Base-by-base conservation (phyloP, 2,113 vertebrate species). In the Aegithalos caudatus region DNA sequence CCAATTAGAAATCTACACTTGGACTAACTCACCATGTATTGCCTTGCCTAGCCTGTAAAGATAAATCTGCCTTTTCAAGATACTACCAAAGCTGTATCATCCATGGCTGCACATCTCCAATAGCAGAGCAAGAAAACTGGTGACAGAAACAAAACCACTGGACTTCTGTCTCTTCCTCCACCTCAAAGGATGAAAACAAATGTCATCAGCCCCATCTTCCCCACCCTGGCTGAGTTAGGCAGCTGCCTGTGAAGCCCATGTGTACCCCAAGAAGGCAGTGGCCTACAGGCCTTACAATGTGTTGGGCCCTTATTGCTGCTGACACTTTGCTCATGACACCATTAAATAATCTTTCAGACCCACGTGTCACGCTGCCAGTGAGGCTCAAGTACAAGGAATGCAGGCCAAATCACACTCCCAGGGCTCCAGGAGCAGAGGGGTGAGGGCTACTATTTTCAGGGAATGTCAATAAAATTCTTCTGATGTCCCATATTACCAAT, bases 11-110 rank as follows among this genome's bases (percentile, higher is more conserved):
- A 66, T 40, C 37, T 51, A 45, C 2, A 0, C n/a, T 70, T 45
- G 22, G 21, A 77, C 53, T 80, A 90, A 89, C 92, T 97, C 62
- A 89, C 72, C 82, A 86, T 91, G 96, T 92, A 90, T 31, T 90
- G 69, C 35, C 64, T 61, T 88, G 58, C 33, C 60, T 44, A 71
- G 60, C 44, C 81, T 96, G 79, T 83, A 65, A 87, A 81, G 81
- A 90, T 14, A 93, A 94, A 73, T 53, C 67, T 58, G 79, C 31
- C 69, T 93, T 65, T 76, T 64, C 42, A 57, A 31, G 50, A 85
- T n/a, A 45, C 18, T 51, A 86, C 31, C 1, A 88, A 60, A 66
- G 21, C 24, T 44, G 69, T 29, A 67, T 38, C 18, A 78, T 48
- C 51, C 24, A 33, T 11, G 8, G 44, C 57, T 61, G 83, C 54